Base-by-base conservation (phyloP, 2,113 vertebrate species). In the Callospermophilus lateralis region DNA sequence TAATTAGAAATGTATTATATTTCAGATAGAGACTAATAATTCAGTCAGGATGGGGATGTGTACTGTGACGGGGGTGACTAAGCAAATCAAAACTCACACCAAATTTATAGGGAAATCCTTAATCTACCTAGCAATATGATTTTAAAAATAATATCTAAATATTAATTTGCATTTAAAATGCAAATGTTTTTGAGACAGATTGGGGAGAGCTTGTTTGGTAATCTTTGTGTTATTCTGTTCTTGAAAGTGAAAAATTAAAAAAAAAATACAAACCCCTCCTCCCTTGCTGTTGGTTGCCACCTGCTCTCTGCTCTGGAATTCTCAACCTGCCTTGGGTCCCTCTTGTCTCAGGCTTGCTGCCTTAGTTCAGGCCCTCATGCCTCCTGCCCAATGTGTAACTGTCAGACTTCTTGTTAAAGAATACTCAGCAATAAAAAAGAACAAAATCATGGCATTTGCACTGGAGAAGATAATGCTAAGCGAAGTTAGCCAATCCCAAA, bases 141-240 rank as follows among this genome's bases (percentile, higher is more conserved):
- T 22, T 95, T 93, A 42, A 55, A 88, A 96, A 68, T 58, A 84
- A 68, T 77, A 20, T 68, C 94, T 45, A 92, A 89, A 53, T 63
- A 70, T 28, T 22, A 70, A 11, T 51, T 76, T 85, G 34, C 28
- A 39, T 65, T 77, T 86, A 93, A 92, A 94, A 63, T 28, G 17
- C n/a, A 78, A 51, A 42, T 42, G 24, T 76, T 77, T 92, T 94
- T 85, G 73, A 95, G 73, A 73, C 24, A 89, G 42, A 93, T 86
- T 89, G 6, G 34, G 39, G 19, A 77, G 84, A 53, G 13, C 8
- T 85, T 58, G 39, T 53, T 37, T 77, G n/a, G 26, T 15, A 73
- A 7, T 73, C 37, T 72, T 85, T 61, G 1, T 86, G 9, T 72
- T 92, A 58, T 6, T 96, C 70, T 90, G 42, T 26, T 96, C 72